Evolutionary conservation across 2,888 invertebrate species (phyloP).

Genomic region (Heteropelma amictum): DNA sequence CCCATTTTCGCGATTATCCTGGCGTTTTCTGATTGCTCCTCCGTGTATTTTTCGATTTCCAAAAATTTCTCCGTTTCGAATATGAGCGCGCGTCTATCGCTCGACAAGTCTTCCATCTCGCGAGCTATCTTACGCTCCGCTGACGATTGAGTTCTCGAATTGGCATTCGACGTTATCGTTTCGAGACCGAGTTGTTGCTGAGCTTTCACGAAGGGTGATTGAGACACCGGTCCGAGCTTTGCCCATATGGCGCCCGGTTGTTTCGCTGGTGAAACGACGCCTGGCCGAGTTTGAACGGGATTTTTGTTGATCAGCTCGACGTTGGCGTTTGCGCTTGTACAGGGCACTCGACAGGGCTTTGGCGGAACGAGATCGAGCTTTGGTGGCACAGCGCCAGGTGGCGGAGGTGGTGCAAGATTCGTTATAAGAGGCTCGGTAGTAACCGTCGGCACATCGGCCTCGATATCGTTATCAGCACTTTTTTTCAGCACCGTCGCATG

Average conservation of each 20-base stretch:
- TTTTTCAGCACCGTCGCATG: slow-evolving; percentile 71
- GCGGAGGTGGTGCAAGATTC: slow-evolving; percentile 69
- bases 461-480: slow-evolving; percentile 62
- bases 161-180: slow-evolving; percentile 26
- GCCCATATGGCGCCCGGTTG: slow-evolving; percentile 73
- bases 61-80: slow-evolving; percentile 70
- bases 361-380: slow-evolving; percentile 75
- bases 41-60: slow-evolving; percentile 66
- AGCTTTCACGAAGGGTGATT: slow-evolving; percentile 75
- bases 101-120: slow-evolving; percentile 60
- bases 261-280: slow-evolving; percentile 68
- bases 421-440: slow-evolving; percentile 65
- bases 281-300: slow-evolving; percentile 69
- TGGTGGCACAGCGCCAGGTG: slow-evolving; percentile 72
- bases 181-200: slow-evolving; percentile 72
- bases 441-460: slow-evolving; percentile 20
- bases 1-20: slow-evolving; percentile 58
- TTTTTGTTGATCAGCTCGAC: slow-evolving; percentile 70
- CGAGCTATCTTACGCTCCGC: slow-evolving; percentile 72
- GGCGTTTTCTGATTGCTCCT: slow-evolving; percentile 71
- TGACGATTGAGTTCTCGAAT: slow-evolving; percentile 72
- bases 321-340: slow-evolving; percentile 66
- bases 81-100: slow-evolving; percentile 61
- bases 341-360: slow-evolving; percentile 75
- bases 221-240: slow-evolving; percentile 75